Evolutionary conservation across 2,797 vertebrate species (phyloP), one percentile per base, ranked within the genome.

Genomic region (Enteromius afrohamiltoni): DNA sequence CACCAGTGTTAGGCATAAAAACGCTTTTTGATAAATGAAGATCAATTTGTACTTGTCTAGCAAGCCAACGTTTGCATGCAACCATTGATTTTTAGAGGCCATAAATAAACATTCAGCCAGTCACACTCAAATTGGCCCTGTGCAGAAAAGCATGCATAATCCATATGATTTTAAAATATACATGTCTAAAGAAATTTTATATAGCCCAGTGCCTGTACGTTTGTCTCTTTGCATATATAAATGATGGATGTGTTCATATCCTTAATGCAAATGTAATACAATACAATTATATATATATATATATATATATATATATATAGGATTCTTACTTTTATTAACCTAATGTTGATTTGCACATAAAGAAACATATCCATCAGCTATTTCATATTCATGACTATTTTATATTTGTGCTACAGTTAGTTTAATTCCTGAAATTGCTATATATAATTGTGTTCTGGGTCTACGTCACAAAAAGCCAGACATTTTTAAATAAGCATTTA

Each of bases 1-100:
- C 82, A 80, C 53, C 23, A 65, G 7, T 49, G 67, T 70, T 70
- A 73, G 47, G 71, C 62, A 65, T 55, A 65, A 70, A 79, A 75
- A 77, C 65, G 42, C 53, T 78, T 82, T 86, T 83, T 71, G 73
- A 84, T 77, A 65, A 85, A 85, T 79, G 77, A 84, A 74, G 62
- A 80, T 77, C 83, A 76, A 85, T 87, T 78, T 85, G 45, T 82
- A 81, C 67, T 87, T 80, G 58, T 84, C 69, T 84, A 77, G 78
- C 83, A 85, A 64, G 23, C n/a, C 45, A 60, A 26, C 11, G 40
- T 80, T 85, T 81, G 64, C 69, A 78, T 75, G 77, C 76, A 62
- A 70, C 4, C 51, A 81, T 87, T 80, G 77, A 80, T 85, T 83
- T 82, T 71, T 65, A 16, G 58, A 76, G 16, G 53, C 42, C 47